phyloP scores from a whole-genome alignment of 1,140 invertebrate genomes.

The Prorops nasuta region DNA sequence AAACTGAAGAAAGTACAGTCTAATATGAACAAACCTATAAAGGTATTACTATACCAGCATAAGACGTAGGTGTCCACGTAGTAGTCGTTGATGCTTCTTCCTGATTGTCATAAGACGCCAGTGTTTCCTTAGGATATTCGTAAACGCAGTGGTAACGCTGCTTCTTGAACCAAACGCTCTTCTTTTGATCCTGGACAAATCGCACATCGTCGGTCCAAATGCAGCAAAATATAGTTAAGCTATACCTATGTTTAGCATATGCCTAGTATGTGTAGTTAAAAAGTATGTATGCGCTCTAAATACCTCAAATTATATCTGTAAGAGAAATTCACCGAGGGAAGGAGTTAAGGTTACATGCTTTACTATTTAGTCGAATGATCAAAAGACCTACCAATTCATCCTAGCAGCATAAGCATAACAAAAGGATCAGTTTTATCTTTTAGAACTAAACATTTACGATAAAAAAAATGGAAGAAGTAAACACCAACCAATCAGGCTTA shows the following conservation, averaged over 20 bases:
- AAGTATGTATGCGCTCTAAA: conserved; percentile 22
- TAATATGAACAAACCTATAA: no score
- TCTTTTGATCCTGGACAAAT: conserved; percentile 56
- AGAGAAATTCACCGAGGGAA: conserved; percentile 20
- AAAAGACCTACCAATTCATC: conserved; percentile 49
- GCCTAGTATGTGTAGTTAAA: conserved; percentile 12
- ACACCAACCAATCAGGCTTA: no score
- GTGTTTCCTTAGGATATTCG: conserved; percentile 73
- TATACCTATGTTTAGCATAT: conserved; percentile 15
- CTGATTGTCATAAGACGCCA: conserved; percentile 23
- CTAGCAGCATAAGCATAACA: conserved; percentile 42
- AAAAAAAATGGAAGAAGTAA: background rate
- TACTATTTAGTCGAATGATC: conserved; percentile 16
- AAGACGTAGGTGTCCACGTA: conserved; percentile 39
- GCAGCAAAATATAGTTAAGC: conserved; percentile 9
- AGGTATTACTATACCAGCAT: conserved; percentile 47
- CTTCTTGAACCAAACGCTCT: conserved; percentile 75
- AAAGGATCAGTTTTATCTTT: conserved; percentile 28
- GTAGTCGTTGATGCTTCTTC: conserved; percentile 36
- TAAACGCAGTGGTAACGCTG: conserved; percentile 80
- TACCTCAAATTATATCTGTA: conserved; percentile 30
- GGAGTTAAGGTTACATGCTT: conserved; percentile 22
- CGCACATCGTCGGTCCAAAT: conserved; percentile 7
- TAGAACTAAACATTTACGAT: no score
- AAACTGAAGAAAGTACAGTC: no score